Evolutionary conservation across 2,113 vertebrate species (phyloP).

Genomic region (Progne subis): DNA sequence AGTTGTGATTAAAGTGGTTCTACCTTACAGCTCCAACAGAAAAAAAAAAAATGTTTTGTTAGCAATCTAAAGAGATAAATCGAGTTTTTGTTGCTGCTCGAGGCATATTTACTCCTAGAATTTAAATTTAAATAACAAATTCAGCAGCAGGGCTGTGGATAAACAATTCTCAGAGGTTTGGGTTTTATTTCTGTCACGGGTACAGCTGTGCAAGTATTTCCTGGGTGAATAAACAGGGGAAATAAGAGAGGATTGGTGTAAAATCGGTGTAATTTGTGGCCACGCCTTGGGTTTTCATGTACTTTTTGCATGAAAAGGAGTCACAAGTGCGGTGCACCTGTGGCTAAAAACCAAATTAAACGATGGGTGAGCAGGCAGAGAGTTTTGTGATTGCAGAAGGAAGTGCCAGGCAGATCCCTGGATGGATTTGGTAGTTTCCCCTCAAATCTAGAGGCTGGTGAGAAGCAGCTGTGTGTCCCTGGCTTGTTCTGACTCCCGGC

Average conservation of each 20-base stretch:
- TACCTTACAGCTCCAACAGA: neutral
- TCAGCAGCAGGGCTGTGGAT: neutral
- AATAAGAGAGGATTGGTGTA: neutral
- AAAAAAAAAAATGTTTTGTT: neutral
- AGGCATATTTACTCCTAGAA: neutral
- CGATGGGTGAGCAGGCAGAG: rapidly evolving
- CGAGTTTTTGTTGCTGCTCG: neutral
- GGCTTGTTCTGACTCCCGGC: rapidly evolving
- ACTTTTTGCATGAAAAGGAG: neutral
- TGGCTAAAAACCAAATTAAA: neutral
- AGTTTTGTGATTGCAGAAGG: neutral
- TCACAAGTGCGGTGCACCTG: neutral
- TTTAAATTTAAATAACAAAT: neutral
- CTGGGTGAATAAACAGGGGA: neutral
- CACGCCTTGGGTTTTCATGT: neutral
- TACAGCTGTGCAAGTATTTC: neutral
- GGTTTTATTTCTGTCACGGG: neutral
- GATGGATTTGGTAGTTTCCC: neutral
- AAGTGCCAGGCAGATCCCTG: neutral
- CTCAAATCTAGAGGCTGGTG: rapidly evolving
- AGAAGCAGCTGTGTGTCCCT: neutral
- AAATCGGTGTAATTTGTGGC: neutral
- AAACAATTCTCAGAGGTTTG: neutral
- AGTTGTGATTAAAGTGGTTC: neutral
- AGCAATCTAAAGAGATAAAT: neutral